These are phyloP conservation scores for Ptyas mucosa DNA, from an alignment of 2,113 vertebrate genomes.

Conservation along the genomic window DNA sequence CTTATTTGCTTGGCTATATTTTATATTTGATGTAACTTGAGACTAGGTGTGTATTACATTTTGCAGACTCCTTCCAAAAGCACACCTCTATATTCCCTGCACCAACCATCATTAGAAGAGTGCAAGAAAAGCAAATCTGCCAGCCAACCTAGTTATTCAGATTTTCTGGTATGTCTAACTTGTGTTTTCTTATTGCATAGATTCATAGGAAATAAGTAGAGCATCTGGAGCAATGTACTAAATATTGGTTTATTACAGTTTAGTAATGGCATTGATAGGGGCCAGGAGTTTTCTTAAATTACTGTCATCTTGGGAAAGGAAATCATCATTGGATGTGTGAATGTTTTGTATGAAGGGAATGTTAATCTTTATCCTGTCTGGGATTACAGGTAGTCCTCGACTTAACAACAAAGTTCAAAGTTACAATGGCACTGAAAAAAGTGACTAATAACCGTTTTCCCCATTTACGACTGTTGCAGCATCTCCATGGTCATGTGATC, in stretches of 20 bases:
- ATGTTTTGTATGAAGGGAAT: neutral
- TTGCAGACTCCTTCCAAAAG: conserved; percentile 22
- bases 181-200: neutral
- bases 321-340: neutral
- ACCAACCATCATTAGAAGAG: conserved; percentile 14
- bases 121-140: conserved; percentile 8
- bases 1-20: neutral
- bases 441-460: neutral
- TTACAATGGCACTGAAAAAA: neutral
- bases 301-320: neutral
- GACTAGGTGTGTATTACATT: conserved; percentile 19
- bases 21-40: neutral
- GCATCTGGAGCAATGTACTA: neutral
- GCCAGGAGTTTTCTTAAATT: neutral
- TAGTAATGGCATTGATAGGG: neutral
- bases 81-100: neutral
- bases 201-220: neutral
- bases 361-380: neutral
- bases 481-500: neutral
- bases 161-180: conserved; percentile 19
- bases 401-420: neutral
- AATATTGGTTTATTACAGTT: neutral
- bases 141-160: conserved; percentile 14
- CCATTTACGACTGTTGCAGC: neutral
- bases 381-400: neutral